phyloP scores from a whole-genome alignment of 2,888 invertebrate genomes.

The Perdita meconis region DNA sequence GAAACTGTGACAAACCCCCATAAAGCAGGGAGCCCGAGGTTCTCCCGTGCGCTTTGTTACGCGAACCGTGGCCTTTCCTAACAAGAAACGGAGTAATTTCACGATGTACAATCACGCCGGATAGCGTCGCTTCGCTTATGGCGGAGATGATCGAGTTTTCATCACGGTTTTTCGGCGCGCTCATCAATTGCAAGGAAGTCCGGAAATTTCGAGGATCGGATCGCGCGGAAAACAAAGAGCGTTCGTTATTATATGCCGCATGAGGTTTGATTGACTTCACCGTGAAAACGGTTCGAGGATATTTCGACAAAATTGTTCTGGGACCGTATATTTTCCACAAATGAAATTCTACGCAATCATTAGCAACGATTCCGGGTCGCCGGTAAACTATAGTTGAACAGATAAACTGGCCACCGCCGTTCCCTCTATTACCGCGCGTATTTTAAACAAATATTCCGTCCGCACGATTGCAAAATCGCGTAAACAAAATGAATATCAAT shows the following conservation, averaged over 20 bases:
- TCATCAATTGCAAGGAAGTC: too few relatives aligned
- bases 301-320: neutral
- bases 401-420: neutral
- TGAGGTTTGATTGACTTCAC: neutral
- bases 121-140: neutral
- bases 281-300: neutral
- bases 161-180: neutral
- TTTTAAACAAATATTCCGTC: conserved; percentile 7
- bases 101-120: neutral
- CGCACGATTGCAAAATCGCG: neutral
- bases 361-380: neutral
- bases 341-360: conserved; percentile 3
- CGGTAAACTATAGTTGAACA: conserved; percentile 17
- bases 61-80: neutral
- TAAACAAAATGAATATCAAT: neutral
- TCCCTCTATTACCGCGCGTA: neutral
- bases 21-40: conserved; percentile 1
- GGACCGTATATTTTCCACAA: neutral
- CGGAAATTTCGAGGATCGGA: too few relatives aligned
- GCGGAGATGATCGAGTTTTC: neutral
- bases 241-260: too few relatives aligned
- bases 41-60: neutral
- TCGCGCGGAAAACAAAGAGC: too few relatives aligned
- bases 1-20: neutral
- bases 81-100: conserved; percentile 12